A percentile compares a stretch with the other conserved stretches of the same genome.
phyloP scores from a whole-genome alignment of 2,113 vertebrate genomes.

The Motacilla alba region DNA sequence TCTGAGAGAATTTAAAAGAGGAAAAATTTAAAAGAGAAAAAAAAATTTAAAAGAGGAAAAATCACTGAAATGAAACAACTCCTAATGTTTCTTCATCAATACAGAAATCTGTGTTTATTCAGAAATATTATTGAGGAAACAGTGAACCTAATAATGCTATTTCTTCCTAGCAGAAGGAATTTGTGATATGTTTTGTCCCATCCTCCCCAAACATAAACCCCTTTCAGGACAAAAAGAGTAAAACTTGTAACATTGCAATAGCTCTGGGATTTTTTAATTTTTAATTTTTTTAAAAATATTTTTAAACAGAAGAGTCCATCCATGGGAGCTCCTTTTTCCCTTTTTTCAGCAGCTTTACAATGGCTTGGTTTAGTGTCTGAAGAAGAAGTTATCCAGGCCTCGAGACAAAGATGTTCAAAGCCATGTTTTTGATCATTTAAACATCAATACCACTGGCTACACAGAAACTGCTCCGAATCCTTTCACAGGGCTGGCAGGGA shows the following conservation, averaged over 20 bases:
- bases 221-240: neutral
- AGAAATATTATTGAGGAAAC: neutral
- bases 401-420: neutral
- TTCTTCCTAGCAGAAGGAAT: neutral
- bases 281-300: too few relatives aligned
- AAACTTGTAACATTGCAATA: neutral
- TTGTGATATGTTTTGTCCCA: neutral
- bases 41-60: neutral
- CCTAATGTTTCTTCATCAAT: neutral
- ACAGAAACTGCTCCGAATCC: neutral
- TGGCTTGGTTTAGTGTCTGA: neutral
- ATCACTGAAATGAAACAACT: neutral
- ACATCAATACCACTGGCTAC: neutral
- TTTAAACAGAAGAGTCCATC: neutral
- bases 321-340: neutral
- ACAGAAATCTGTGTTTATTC: neutral
- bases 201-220: neutral
- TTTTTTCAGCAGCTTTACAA: neutral
- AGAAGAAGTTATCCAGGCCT: neutral
- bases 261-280: neutral
- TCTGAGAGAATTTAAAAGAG: neutral
- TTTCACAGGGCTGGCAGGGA: neutral
- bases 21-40: neutral
- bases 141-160: neutral
- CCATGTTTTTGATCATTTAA: slow-evolving; percentile 8